Evolutionary conservation across 2,797 vertebrate species (phyloP), one percentile per base, ranked within the genome.

Genomic region (Chaunax sp.): DNA sequence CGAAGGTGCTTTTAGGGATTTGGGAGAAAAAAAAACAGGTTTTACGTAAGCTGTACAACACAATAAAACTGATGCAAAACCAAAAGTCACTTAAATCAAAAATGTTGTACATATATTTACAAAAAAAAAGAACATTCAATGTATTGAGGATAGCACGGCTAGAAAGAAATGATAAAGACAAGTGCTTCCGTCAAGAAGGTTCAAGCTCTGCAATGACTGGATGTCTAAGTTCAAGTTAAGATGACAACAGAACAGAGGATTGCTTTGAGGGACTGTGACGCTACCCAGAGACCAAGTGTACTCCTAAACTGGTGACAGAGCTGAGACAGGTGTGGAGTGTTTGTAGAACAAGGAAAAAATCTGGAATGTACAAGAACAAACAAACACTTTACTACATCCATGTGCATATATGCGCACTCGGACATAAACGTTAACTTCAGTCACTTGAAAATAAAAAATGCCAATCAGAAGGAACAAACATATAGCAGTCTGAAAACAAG

Each of bases 311-410:
- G 75, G 71, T 72, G 86, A 75, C 37, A 59, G 69, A 69, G 69
- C 66, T 60, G 58, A 80, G 73, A 74, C 75, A 3, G 61, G 69
- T 70, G 78, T 79, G 60, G 72, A 75, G 81, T 80, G 86, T 84
- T 82, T 65, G 77, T 41, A 69, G 86, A 83, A 80, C 75, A 47
- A 69, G 46, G 79, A 83, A 75, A 75, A 80, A 82, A 82, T 88
- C 89, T 94, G 96, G 96, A 97, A 96, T 96, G 95, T 95, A 92
- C 89, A 89, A 85, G 84, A 89, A 83, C 80, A 75, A 80, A 82
- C 77, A 78, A 78, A 83, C 74, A 83, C 75, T 85, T 83, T 86
- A 86, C 82, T 89, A 90, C 83, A 88, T 86, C 82, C 86, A 78
- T 82, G 67, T 89, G 89, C 69, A 45, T 40, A 30, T 58, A 43